Conservation (phyloP, 2,888 invertebrate species). For the Apamea epomidion region DNA sequence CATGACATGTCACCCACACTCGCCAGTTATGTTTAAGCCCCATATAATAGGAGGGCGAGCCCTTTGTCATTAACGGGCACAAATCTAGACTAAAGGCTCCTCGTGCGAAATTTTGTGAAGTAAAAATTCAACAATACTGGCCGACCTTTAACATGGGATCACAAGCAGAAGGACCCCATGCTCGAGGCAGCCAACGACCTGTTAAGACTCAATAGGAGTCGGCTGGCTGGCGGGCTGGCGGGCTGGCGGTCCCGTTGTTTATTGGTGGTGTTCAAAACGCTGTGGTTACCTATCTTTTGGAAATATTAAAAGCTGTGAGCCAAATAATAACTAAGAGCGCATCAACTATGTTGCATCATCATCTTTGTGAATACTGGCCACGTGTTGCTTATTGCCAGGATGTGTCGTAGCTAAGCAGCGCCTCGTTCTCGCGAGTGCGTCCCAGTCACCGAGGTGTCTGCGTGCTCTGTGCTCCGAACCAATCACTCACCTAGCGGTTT, state of each 20-base stretch:
- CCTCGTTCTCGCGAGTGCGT: not conserved
- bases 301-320: no score
- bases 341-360: not conserved
- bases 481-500: conserved; percentile 79
- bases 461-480: not conserved
- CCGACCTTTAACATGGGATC: not conserved
- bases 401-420: not conserved
- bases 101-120: not conserved
- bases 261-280: not conserved
- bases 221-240: no score
- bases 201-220: not conserved
- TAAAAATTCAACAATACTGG: not conserved
- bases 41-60: not conserved
- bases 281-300: not conserved
- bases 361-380: not conserved
- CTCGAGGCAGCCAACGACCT: not conserved
- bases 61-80: not conserved
- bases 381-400: not conserved
- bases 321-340: not conserved
- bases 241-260: not conserved
- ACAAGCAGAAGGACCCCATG: not conserved
- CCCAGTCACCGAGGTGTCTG: not conserved
- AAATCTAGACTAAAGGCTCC: not conserved
- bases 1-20: not conserved
- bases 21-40: not conserved